Percentiles rank a stretch among this genome's conserved stretches.
Evolutionary conservation across 2,888 invertebrate species (phyloP).

Genomic region (Oligia fasciuncula): DNA sequence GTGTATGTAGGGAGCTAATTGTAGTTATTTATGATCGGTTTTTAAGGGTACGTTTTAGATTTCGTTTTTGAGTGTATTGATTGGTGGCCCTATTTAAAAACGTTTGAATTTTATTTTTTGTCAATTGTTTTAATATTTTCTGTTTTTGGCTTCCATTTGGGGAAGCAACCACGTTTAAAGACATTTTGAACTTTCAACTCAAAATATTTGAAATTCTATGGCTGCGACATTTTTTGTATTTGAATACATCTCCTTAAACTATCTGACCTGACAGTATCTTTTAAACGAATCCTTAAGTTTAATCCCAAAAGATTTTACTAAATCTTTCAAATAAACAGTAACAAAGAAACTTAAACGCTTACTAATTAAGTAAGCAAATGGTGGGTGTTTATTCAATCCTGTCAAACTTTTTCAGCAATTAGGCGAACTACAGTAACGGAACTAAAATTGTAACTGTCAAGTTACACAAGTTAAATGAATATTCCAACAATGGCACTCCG

Average conservation of each 20-base stretch:
- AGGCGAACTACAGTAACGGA: background rate
- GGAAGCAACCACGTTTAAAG: background rate
- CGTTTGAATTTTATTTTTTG: background rate
- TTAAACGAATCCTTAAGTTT: background rate
- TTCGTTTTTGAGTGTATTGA: conserved; percentile 32
- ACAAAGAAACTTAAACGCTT: conserved; percentile 30
- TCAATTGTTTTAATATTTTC: background rate
- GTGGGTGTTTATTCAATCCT: conserved; percentile 51
- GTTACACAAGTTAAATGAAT: conserved; percentile 11
- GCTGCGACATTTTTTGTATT: too few relatives aligned
- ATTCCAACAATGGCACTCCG: conserved; percentile 23
- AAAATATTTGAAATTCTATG: background rate
- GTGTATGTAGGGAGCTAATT: conserved; percentile 57
- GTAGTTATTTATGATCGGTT: conserved; percentile 57
- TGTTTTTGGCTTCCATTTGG: background rate
- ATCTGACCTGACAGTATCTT: background rate
- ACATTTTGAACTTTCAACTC: background rate
- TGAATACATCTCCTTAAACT: background rate
- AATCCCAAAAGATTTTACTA: conserved; percentile 3
- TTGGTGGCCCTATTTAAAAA: conserved; percentile 17
- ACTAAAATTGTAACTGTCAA: conserved; percentile 18
- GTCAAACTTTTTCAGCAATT: conserved; percentile 27
- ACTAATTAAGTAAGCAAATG: conserved; percentile 40
- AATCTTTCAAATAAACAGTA: conserved; percentile 30
- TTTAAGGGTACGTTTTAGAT: conserved; percentile 31